Evolutionary conservation across 2,888 invertebrate species (phyloP).

Genomic region (Crioceris asparagi): DNA sequence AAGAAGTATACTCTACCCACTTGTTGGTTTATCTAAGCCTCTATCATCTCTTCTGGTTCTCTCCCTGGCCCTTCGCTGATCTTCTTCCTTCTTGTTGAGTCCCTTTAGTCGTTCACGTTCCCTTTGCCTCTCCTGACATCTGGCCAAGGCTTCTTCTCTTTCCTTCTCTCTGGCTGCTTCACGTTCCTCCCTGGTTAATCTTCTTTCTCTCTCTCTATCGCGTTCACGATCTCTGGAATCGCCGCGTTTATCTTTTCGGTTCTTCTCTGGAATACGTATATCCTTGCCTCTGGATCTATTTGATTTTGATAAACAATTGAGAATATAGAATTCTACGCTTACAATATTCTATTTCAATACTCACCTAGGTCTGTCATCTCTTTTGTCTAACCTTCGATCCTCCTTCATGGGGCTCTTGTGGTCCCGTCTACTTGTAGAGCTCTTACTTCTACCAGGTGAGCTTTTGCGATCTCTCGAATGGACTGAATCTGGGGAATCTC

Average conservation of each 20-base stretch:
- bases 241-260: conserved; percentile 31
- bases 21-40: conserved; percentile 49
- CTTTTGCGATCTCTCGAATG: conserved; percentile 34
- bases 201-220: conserved; percentile 41
- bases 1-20: conserved; percentile 7
- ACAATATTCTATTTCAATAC: conserved; percentile 16
- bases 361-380: conserved; percentile 41
- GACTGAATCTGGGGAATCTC: conserved; percentile 36
- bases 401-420: conserved; percentile 39
- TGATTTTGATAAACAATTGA: neutral
- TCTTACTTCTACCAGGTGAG: conserved; percentile 30
- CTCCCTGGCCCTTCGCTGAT: conserved; percentile 41
- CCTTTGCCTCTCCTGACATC: conserved; percentile 52
- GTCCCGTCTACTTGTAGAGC: conserved; percentile 26
- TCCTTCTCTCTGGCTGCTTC: conserved; percentile 52
- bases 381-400: conserved; percentile 33
- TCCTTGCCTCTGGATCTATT: conserved; percentile 32
- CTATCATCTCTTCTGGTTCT: conserved; percentile 45
- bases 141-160: conserved; percentile 51
- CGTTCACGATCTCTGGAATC: conserved; percentile 52
- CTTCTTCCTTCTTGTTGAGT: conserved; percentile 42
- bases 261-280: conserved; percentile 12
- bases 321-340: conserved; percentile 23
- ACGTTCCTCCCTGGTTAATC: conserved; percentile 43
- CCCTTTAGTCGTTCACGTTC: conserved; percentile 43